Evolutionary conservation across 2,888 invertebrate species (phyloP).

Genomic region (Melipona beecheii): DNA sequence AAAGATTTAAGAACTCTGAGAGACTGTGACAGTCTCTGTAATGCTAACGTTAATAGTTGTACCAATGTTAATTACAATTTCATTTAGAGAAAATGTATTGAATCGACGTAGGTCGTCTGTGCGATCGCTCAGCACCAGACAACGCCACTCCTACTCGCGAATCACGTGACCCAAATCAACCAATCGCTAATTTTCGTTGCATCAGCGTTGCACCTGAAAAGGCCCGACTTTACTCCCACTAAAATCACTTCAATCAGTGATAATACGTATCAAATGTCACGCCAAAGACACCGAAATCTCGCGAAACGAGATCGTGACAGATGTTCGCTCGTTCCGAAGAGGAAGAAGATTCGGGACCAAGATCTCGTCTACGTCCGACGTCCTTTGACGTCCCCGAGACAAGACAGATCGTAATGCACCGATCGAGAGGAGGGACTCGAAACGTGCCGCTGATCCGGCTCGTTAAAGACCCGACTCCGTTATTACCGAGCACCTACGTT

Average conservation of each 20-base stretch:
- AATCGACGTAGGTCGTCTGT: too few species aligned
- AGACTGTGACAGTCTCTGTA: background rate
- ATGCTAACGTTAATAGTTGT: too few species aligned
- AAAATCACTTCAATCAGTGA: too few species aligned
- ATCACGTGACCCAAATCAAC: too few species aligned
- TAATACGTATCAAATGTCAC: too few species aligned
- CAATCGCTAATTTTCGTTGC: too few species aligned
- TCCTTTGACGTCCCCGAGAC: conserved; percentile 15
- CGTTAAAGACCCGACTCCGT: conserved; percentile 50
- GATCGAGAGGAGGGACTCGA: conserved; percentile 5
- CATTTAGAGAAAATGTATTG: too few species aligned
- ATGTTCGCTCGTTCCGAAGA: background rate
- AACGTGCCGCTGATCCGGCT: conserved; percentile 39
- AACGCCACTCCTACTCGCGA: too few species aligned
- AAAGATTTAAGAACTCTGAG: background rate
- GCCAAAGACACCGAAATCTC: background rate
- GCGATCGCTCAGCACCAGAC: too few species aligned
- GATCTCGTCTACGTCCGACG: background rate
- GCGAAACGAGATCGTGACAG: background rate
- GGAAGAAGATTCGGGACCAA: background rate
- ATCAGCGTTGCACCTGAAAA: too few species aligned
- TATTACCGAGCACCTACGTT: conserved; percentile 39
- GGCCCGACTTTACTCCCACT: too few species aligned
- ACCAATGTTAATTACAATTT: too few species aligned
- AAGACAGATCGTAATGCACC: conserved; percentile 16